Conservation (phyloP, 2,113 vertebrate species). For the Erpornis zantholeuca region DNA sequence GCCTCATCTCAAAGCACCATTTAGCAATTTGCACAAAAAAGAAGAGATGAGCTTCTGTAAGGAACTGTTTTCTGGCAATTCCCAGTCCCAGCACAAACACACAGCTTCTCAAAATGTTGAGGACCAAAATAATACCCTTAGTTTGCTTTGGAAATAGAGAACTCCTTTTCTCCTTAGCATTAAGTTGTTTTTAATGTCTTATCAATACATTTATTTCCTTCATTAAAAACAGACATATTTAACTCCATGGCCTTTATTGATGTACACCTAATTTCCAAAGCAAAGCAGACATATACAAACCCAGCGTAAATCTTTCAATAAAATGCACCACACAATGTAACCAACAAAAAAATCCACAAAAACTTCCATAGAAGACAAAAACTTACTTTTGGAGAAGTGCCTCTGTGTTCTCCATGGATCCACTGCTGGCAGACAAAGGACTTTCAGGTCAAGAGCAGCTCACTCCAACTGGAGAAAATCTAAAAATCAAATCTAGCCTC, state of each 20-base stretch:
- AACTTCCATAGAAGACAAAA: accelerated
- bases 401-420: not conserved
- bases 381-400: not conserved
- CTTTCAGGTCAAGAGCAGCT: not conserved
- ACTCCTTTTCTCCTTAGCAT: not conserved
- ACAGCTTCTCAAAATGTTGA: not conserved
- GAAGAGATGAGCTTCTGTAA: not conserved
- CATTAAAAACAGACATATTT: not conserved
- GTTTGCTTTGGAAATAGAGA: not conserved
- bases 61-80: not conserved
- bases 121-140: not conserved
- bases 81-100: not conserved
- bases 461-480: not conserved
- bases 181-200: not conserved
- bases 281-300: not conserved
- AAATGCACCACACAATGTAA: accelerated
- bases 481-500: not conserved
- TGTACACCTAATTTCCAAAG: not conserved
- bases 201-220: not conserved
- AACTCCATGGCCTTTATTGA: not conserved
- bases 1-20: not conserved
- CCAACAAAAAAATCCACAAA: not conserved
- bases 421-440: not conserved
- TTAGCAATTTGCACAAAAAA: not conserved
- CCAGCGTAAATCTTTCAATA: not conserved